phyloP scores from a whole-genome alignment of 1,140 invertebrate species.

The Melitaea cinxia region DNA sequence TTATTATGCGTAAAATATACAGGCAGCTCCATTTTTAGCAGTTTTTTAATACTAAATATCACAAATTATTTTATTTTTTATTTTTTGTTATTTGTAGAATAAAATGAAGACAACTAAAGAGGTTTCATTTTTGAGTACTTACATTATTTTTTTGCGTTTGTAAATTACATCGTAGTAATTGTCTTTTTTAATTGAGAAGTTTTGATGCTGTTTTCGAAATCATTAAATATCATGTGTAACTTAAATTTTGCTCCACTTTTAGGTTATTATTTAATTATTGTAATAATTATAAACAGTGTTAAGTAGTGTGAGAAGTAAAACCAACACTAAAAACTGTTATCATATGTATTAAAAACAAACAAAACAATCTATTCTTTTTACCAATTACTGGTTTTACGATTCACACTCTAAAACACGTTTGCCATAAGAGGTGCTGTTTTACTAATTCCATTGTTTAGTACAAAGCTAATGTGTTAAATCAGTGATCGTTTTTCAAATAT shows the following conservation, averaged over 20 bases:
- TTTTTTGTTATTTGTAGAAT: neutral
- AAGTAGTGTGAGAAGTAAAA: neutral
- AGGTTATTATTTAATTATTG: neutral
- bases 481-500: conserved; percentile 31
- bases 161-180: too few relatives aligned
- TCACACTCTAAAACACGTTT: conserved; percentile 13
- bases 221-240: neutral
- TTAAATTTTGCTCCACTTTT: neutral
- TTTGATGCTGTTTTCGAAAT: conserved; percentile 3
- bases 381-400: neutral
- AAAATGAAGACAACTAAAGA: neutral
- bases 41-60: too few relatives aligned
- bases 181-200: neutral
- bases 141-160: neutral
- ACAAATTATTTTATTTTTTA: neutral
- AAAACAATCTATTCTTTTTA: neutral
- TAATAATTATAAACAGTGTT: conserved; percentile 10
- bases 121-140: neutral
- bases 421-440: conserved; percentile 53
- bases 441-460: conserved; percentile 56
- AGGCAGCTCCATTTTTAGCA: too few relatives aligned
- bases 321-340: neutral
- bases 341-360: neutral
- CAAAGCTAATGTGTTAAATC: conserved; percentile 38
- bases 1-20: too few relatives aligned